A percentile compares a stretch with the other conserved stretches of the same genome.
Evolutionary conservation across 2,888 invertebrate genomes (phyloP).

Genomic region (Linnaemya vulpina): DNA sequence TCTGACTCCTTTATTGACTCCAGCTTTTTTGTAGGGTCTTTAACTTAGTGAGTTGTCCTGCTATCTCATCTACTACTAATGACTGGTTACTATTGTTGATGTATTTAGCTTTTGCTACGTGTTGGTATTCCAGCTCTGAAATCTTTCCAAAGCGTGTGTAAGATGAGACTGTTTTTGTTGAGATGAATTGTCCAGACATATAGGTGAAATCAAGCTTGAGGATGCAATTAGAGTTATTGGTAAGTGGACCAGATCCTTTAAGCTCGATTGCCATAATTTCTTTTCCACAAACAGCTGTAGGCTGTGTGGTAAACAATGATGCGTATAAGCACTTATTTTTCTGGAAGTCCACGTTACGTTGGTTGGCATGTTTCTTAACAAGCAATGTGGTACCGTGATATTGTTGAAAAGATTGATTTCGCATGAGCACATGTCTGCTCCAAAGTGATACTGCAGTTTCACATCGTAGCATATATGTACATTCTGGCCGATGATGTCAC

Average conservation of each 20-base stretch:
- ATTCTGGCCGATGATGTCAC: too few species aligned
- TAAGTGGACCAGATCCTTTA: background rate
- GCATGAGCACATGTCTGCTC: background rate
- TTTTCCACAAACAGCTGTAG: constrained; percentile 10
- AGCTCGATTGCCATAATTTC: background rate
- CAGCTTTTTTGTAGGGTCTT: background rate
- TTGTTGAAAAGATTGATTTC: background rate
- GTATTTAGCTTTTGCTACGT: too few species aligned
- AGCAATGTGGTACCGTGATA: too few species aligned
- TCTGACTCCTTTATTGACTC: background rate
- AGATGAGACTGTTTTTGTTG: background rate
- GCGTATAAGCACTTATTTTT: constrained; percentile 4
- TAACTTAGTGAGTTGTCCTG: too few species aligned
- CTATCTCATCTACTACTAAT: too few species aligned
- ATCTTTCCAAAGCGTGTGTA: background rate
- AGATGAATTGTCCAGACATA: background rate
- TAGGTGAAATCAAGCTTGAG: background rate
- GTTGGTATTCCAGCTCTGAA: too few species aligned
- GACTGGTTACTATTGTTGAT: too few species aligned
- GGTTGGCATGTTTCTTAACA: too few species aligned
- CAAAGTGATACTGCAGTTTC: background rate
- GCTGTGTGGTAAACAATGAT: background rate
- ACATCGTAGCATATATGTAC: too few species aligned
- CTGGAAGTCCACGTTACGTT: background rate
- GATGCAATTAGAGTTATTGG: background rate